Evolutionary conservation across 64 coral and sea anemone species (phyloP).

Genomic region (Montipora foliosa): DNA sequence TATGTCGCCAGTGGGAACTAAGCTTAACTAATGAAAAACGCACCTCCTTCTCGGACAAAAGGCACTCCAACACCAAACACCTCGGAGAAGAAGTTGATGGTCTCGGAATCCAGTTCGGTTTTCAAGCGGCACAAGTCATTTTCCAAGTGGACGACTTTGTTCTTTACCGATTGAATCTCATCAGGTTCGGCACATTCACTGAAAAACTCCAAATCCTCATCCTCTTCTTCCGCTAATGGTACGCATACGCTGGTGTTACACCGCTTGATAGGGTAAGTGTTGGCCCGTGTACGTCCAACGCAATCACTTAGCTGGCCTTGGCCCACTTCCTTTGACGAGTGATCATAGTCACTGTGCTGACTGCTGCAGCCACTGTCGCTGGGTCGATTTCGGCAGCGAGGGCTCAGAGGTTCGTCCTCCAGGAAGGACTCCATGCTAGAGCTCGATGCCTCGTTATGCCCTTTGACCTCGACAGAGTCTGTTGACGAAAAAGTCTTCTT

Average conservation of each 20-base stretch:
- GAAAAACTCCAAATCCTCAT: conserved; percentile 70
- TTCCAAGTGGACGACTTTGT: conserved; percentile 70
- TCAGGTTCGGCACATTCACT: conserved; percentile 25
- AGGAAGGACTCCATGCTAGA: conserved; percentile 86
- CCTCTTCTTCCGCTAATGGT: conserved; percentile 82
- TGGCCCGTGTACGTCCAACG: neutral
- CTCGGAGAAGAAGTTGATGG: conserved; percentile 83
- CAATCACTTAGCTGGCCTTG: conserved; percentile 10
- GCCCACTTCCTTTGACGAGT: neutral
- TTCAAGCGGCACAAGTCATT: conserved; percentile 78
- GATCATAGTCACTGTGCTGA: conserved; percentile 79
- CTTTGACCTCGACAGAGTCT: neutral
- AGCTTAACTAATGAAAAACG: neutral
- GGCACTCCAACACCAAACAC: conserved; percentile 84
- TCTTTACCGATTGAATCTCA: conserved; percentile 62
- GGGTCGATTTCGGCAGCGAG: conserved; percentile 34
- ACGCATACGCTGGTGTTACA: conserved; percentile 27
- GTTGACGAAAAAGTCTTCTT: conserved; percentile 60
- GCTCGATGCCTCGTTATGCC: conserved; percentile 15
- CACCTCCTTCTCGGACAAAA: conserved; percentile 70
- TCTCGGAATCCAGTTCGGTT: conserved; percentile 82
- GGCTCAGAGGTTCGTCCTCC: conserved; percentile 87
- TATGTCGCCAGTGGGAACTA: neutral
- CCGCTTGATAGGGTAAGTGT: conserved; percentile 8
- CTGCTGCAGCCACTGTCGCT: conserved; percentile 90